Evolutionary conservation across 2,888 invertebrate genomes (phyloP).

Genomic region (Steinernema hermaphroditum): DNA sequence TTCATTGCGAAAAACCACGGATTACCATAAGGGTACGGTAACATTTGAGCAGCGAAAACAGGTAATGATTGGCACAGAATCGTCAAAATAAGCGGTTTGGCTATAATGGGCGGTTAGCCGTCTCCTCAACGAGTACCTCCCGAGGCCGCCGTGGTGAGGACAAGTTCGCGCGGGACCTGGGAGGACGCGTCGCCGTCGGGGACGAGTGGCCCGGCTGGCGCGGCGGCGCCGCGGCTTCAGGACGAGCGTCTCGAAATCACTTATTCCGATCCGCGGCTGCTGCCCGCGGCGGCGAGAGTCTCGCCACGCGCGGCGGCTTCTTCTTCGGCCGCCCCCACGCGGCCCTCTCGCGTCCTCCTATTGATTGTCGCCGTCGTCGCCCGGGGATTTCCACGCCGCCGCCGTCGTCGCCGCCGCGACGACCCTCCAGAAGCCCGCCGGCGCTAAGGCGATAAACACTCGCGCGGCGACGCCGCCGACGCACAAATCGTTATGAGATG

Average conservation of each 20-base stretch:
- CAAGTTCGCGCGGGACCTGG: not conserved
- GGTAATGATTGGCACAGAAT: too few species aligned
- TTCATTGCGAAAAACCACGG: too few species aligned
- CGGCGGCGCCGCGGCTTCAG: not conserved
- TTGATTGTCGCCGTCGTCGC: conserved; percentile 18
- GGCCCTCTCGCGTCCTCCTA: conserved; percentile 8
- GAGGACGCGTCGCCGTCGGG: conserved; percentile 10
- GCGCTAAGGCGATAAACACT: conserved; percentile 24
- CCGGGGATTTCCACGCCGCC: not conserved
- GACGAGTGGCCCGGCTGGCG: not conserved
- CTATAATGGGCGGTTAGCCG: too few species aligned
- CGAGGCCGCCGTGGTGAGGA: too few species aligned
- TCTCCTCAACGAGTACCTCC: too few species aligned
- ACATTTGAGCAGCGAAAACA: too few species aligned
- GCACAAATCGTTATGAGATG: conserved; percentile 25
- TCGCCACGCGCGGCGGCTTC: not conserved
- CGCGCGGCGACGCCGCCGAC: conserved; percentile 22
- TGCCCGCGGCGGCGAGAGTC: conserved; percentile 16
- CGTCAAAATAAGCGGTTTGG: too few species aligned
- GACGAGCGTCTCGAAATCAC: conserved; percentile 12
- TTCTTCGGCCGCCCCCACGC: not conserved
- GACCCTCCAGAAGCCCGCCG: not conserved
- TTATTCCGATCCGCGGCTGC: conserved; percentile 24
- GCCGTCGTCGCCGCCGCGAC: not conserved
- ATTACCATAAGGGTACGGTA: too few species aligned